Evolutionary conservation across 2,888 invertebrate species (phyloP), one percentile per base, ranked within the genome.

Genomic region (Oxystoma pomonae): DNA sequence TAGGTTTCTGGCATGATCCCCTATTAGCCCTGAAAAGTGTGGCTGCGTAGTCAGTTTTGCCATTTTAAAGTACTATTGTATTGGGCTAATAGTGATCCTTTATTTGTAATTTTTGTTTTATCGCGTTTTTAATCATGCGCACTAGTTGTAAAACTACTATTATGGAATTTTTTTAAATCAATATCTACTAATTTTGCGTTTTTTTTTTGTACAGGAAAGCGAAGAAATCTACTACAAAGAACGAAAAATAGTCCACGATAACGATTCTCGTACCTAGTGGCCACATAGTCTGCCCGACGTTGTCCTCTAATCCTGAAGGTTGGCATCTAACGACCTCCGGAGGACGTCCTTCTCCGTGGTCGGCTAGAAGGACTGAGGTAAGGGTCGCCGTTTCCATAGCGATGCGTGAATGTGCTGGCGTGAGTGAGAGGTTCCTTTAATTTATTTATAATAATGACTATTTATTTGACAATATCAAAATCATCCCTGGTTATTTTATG

Each of bases 141-240:
- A n/a, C n/a, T n/a, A n/a, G n/a, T n/a, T n/a, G n/a, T n/a, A n/a
- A n/a, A n/a, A n/a, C n/a, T n/a, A n/a, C n/a, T n/a, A n/a, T n/a
- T n/a, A n/a, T n/a, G n/a, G n/a, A n/a, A n/a, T n/a, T n/a, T n/a
- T n/a, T n/a, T n/a, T n/a, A n/a, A n/a, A n/a, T n/a, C n/a, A n/a
- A n/a, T n/a, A n/a, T n/a, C n/a, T n/a, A n/a, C n/a, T n/a, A n/a
- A n/a, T n/a, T n/a, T n/a, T n/a, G n/a, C 12, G 35, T 35, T 35
- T 35, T 35, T 35, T 35, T 35, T 35, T 35, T 35, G 3, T 35
- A 7, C 3, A 35, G 82, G 97, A 98, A 82, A 95, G 94, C 75
- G 97, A 98, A 83, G 97, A 98, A 83, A 93, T 98, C 77, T 94
- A 96, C 83, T 96, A 95, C 85, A 96, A 97, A 84, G 97, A 98